Conservation (phyloP, 1,140 invertebrate genomes). For the Hermetia illucens region DNA sequence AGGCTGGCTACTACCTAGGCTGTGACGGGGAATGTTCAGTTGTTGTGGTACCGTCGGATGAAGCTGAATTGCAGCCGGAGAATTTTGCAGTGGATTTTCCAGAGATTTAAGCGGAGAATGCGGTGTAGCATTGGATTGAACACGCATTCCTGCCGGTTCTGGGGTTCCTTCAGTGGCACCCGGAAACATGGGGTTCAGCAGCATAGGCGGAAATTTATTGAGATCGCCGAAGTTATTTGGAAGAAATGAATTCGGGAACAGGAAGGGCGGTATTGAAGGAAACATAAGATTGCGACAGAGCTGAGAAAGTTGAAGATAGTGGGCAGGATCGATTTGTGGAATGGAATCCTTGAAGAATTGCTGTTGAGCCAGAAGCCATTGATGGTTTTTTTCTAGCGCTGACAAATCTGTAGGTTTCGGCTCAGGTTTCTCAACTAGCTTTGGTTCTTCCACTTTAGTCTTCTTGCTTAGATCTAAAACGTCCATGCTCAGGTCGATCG, state of each 20-base stretch:
- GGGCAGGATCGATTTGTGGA: constrained; percentile 37
- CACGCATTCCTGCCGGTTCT: constrained; percentile 2
- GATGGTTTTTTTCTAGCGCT: constrained; percentile 33
- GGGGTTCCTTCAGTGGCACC: background rate
- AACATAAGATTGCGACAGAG: constrained; percentile 35
- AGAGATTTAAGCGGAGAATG: background rate
- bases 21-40: constrained; percentile 3
- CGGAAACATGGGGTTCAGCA: constrained; percentile 4
- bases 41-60: constrained; percentile 1
- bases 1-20: background rate
- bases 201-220: constrained; percentile 42
- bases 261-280: constrained; percentile 35
- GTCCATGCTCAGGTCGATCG: constrained; percentile 65
- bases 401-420: constrained; percentile 3
- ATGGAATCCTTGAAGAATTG: constrained; percentile 41
- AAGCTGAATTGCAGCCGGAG: background rate
- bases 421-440: background rate
- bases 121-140: background rate
- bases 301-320: constrained; percentile 38
- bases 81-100: background rate
- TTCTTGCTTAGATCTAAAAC: constrained; percentile 81
- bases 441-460: constrained; percentile 7
- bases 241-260: constrained; percentile 42
- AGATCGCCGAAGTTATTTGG: constrained; percentile 41
- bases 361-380: constrained; percentile 40